Evolutionary conservation across 2,113 vertebrate genomes (phyloP).

Genomic region (Myocastor coypus): DNA sequence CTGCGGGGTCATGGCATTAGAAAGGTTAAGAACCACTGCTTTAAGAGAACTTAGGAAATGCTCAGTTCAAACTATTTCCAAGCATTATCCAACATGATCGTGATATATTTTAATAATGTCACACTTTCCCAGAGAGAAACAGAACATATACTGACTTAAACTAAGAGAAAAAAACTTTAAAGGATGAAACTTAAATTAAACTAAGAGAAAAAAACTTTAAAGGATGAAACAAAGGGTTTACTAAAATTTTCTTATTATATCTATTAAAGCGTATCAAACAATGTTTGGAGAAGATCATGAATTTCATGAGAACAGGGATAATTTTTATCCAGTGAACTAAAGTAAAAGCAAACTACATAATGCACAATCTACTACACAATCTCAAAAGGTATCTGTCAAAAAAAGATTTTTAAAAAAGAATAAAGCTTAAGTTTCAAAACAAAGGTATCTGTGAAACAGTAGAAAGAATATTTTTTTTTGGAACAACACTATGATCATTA

Average conservation of each 20-base stretch:
- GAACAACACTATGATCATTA: neutral
- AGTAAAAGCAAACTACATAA: neutral
- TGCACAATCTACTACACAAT: neutral
- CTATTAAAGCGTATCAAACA: neutral
- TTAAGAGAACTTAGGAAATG: constrained; percentile 22
- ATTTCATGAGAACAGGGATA: constrained; percentile 9
- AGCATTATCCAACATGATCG: neutral
- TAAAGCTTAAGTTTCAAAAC: too few species aligned
- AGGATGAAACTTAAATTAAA: constrained; percentile 49
- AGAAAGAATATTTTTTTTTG: constrained; percentile 24
- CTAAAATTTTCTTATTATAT: constrained; percentile 18
- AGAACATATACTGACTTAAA: neutral
- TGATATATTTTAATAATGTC: neutral
- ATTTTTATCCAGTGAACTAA: constrained; percentile 17
- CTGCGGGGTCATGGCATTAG: too few species aligned
- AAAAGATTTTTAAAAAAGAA: neutral
- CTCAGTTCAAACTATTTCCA: constrained; percentile 42
- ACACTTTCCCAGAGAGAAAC: constrained; percentile 6
- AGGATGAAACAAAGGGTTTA: constrained; percentile 23
- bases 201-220: neutral
- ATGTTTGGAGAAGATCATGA: neutral
- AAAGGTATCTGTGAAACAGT: neutral
- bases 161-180: neutral
- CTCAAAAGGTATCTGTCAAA: neutral
- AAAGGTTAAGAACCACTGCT: too few species aligned